Evolutionary conservation across 2,797 vertebrate genomes (phyloP).

Genomic region (Spheniscus humboldti): DNA sequence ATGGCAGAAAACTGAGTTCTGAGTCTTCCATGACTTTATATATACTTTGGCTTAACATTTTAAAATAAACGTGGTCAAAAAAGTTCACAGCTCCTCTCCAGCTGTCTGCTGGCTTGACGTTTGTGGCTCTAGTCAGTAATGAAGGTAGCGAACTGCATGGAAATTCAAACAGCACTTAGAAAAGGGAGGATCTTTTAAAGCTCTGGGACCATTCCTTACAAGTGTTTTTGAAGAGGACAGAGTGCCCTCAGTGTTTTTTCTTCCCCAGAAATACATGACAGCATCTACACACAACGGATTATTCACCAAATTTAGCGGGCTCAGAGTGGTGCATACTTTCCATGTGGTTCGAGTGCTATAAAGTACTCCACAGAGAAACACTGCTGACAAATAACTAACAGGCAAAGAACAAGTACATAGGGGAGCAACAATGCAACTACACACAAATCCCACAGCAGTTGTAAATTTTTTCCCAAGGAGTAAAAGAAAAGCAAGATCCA

Average conservation of each 20-base stretch:
- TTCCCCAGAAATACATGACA: background rate
- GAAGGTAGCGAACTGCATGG: background rate
- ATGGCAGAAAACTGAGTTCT: background rate
- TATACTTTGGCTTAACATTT: background rate
- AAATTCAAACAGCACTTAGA: conserved; percentile 10
- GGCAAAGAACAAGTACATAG: background rate
- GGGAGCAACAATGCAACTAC: background rate
- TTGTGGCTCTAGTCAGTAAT: background rate
- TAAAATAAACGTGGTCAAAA: background rate
- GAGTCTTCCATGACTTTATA: background rate
- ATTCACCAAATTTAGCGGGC: conserved; percentile 9
- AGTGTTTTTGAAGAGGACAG: background rate
- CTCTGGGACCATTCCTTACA: background rate
- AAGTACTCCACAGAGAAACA: background rate
- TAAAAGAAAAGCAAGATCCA: background rate
- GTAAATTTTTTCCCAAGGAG: background rate
- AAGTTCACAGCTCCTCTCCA: background rate
- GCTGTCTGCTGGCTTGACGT: background rate
- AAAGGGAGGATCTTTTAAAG: background rate
- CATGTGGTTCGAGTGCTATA: background rate
- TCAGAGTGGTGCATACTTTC: conserved; percentile 8
- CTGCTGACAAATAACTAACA: background rate
- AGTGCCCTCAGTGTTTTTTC: background rate
- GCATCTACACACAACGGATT: background rate
- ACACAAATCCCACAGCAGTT: background rate